Base-by-base conservation (phyloP, 1,140 invertebrate species). In the Lordiphosa collinella region DNA sequence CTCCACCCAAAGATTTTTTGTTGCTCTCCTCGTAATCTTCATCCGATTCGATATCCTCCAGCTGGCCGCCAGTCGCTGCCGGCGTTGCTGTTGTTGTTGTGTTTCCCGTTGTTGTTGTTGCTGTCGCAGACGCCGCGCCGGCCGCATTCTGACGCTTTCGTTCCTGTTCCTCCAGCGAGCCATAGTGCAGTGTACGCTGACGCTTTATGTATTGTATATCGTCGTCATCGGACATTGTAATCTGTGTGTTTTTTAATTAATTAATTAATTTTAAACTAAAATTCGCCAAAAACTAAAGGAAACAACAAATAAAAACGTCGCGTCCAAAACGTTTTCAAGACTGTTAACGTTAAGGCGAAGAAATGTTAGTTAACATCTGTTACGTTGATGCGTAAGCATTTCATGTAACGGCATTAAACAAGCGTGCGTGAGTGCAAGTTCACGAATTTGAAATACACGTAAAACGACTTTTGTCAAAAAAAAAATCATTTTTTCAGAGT, bases 161-260 rank as follows among this genome's bases (percentile, higher is more conserved):
- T 88, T 96, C 95, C 13, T 92, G 90, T 72, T 97, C 95, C 88
- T 97, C 96, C 60, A 97, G 88, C 2, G 95, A 96, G 18, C 95
- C 96, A 93, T 97, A 97, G 82, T 97, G 95, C 2, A 96, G 91
- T 0, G 92, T 92, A 86, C 94, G 95, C 53, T 92, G 91, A 56
- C 94, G 94, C 87, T 96, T 96, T 0, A 93, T 90, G 65, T 94
- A 93, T 38, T 91, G 88, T 37, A 95, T 79, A 85, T 96, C 95
- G 70, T 97, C 95, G 60, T 97, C 96, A 85, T 97, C 96, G 22
- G 95, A 97, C 96, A 97, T 97, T 66, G 36, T 80, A n/a, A 46
- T 35, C 36, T 2, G 3, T 25, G 25, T 22, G 11, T 58, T 18
- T 47, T 34, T 48, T 40, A 56, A 44, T 38, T 49, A 53, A 64